phyloP scores from a whole-genome alignment of 53 echinoderm and acorn worm genomes.

The Apostichopus leukothele region DNA sequence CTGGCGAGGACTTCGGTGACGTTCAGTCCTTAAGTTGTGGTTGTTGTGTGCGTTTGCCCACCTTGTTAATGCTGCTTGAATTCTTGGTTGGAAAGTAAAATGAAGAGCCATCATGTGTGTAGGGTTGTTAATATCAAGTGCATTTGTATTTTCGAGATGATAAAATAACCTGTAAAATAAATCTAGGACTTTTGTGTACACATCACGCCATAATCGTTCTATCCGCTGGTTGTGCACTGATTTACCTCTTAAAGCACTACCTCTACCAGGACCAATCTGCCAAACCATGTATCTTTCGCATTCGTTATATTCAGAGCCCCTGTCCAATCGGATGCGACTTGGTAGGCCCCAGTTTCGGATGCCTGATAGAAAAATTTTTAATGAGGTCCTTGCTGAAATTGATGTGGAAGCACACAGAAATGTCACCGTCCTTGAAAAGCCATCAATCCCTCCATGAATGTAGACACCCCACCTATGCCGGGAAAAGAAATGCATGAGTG shows the following conservation, averaged over 20 bases:
- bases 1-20: not conserved
- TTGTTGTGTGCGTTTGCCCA: too few species aligned
- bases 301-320: conserved; percentile 44
- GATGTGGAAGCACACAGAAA: not conserved
- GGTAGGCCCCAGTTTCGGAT: conserved; percentile 47
- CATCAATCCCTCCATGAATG: conserved; percentile 39
- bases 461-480: conserved; percentile 19
- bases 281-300: conserved; percentile 52
- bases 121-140: conserved; percentile 26
- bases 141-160: conserved; percentile 43
- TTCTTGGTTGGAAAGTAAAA: conserved; percentile 8
- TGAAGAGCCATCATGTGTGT: conserved; percentile 8
- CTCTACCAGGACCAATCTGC: conserved; percentile 50
- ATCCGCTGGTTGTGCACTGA: conserved; percentile 62
- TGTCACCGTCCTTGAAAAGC: conserved; percentile 3
- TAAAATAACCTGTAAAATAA: conserved; percentile 51
- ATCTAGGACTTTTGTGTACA: conserved; percentile 48
- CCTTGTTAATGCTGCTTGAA: conserved; percentile 22
- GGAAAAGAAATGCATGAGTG: too few species aligned
- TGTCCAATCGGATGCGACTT: conserved; percentile 46
- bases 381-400: not conserved
- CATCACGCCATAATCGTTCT: conserved; percentile 57
- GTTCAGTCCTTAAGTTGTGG: conserved; percentile 42
- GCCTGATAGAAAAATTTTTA: not conserved
- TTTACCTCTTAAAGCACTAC: conserved; percentile 51